Percentiles rank a stretch among this genome's conserved stretches.
Conservation (phyloP, 2,113 vertebrate species). For the Odobenus rosmarus region DNA sequence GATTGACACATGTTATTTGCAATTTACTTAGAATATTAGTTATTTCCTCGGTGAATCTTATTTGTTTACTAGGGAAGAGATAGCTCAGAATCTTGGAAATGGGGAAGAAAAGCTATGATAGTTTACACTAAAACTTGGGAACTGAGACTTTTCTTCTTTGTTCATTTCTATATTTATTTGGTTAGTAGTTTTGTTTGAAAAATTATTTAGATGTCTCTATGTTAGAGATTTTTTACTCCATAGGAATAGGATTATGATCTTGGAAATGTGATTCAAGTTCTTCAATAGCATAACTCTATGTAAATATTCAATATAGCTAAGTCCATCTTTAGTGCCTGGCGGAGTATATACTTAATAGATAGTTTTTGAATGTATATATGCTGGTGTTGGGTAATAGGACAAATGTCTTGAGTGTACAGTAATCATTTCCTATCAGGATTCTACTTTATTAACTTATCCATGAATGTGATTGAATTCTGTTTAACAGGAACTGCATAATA, state of each 20-base stretch:
- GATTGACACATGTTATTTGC: not conserved
- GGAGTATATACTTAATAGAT: not conserved
- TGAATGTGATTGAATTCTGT: not conserved
- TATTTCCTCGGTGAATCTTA: conserved; percentile 16
- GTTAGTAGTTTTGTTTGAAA: not conserved
- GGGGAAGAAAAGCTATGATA: not conserved
- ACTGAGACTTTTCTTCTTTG: not conserved
- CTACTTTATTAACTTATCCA: not conserved
- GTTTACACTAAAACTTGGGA: not conserved
- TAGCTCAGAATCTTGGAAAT: not conserved
- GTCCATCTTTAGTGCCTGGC: not conserved
- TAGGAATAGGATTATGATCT: not conserved
- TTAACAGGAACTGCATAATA: not conserved
- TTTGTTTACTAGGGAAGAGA: not conserved
- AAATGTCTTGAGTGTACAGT: not conserved
- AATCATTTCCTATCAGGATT: not conserved
- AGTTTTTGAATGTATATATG: not conserved
- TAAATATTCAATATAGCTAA: not conserved
- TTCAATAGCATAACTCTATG: not conserved
- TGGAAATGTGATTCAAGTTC: not conserved
- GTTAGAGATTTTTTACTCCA: not conserved
- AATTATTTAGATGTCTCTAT: not conserved
- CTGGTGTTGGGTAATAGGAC: not conserved
- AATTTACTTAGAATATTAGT: conserved; percentile 39
- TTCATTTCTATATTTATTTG: conserved; percentile 11